Evolutionary conservation across 2,888 invertebrate genomes (phyloP).

Genomic region (Lasioglossum leucozonium): DNA sequence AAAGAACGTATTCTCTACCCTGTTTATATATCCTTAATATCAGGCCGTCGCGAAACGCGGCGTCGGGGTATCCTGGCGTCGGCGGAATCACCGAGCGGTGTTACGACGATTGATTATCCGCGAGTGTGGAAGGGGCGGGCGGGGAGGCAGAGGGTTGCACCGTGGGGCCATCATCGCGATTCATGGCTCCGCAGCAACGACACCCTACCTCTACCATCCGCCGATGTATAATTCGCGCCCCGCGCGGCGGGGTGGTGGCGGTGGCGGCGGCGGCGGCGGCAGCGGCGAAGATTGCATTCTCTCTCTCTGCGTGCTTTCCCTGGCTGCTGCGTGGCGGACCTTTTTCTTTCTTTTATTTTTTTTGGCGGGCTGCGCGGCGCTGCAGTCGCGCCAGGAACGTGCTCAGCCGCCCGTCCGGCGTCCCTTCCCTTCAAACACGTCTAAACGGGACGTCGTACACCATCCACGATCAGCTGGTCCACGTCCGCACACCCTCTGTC

Average conservation of each 20-base stretch:
- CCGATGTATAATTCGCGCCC: conserved; percentile 82
- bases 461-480: neutral
- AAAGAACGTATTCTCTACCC: neutral
- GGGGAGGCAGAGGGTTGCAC: conserved; percentile 76
- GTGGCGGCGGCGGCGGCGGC: no score
- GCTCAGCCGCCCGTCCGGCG: no score
- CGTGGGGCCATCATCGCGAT: conserved; percentile 83
- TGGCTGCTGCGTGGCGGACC: conserved; percentile 69
- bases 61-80: conserved; percentile 72
- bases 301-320: conserved; percentile 53
- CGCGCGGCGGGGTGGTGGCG: no score
- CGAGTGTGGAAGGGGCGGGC: conserved; percentile 76
- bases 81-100: conserved; percentile 81
- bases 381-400: no score
- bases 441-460: neutral
- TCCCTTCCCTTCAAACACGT: neutral
- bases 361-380: conserved; percentile 83
- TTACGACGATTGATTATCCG: conserved; percentile 85
- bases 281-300: conserved; percentile 82
- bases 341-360: conserved; percentile 75
- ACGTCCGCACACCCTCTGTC: no score
- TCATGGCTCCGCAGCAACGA: conserved; percentile 80
- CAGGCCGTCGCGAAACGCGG: conserved; percentile 59
- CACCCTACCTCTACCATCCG: conserved; percentile 81
- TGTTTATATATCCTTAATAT: conserved; percentile 48